A percentile compares a stretch with the other conserved stretches of the same genome.
phyloP scores from a whole-genome alignment of 2,888 invertebrate species.

The Latrodectus hesperus region DNA sequence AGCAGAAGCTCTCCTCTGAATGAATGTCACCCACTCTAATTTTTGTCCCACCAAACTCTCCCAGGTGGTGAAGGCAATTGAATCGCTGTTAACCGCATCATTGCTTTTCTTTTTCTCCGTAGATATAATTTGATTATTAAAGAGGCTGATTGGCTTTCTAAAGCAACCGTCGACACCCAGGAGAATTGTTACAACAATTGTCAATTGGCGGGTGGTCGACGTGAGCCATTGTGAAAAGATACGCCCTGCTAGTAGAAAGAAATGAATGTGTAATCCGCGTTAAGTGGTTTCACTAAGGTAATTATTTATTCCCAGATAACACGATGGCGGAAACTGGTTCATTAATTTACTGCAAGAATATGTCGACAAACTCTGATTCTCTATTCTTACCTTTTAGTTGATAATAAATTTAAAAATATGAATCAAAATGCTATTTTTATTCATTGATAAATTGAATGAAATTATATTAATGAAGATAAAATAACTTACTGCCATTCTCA shows the following conservation, averaged over 20 bases:
- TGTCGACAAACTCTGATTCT: neutral
- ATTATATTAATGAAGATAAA: too few relatives aligned
- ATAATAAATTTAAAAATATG: neutral
- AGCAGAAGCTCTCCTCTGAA: too few relatives aligned
- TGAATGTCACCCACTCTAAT: neutral
- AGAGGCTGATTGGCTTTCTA: conserved; percentile 3
- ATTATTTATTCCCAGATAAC: neutral
- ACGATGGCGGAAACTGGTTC: neutral
- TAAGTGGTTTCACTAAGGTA: neutral
- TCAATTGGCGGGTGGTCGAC: neutral
- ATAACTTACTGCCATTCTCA: too few relatives aligned
- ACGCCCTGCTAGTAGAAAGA: neutral
- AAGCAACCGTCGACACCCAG: neutral
- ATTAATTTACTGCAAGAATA: neutral
- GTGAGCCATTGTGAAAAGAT: neutral
- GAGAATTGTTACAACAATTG: neutral
- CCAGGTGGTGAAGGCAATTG: neutral
- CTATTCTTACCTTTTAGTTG: neutral
- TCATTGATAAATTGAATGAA: too few relatives aligned
- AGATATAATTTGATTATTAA: neutral
- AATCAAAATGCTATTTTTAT: too few relatives aligned
- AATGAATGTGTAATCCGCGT: neutral
- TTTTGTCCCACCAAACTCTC: neutral
- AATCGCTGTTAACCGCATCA: conserved; percentile 2
- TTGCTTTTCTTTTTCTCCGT: neutral